Percentiles rank a stretch among this genome's conserved stretches.
Conservation (phyloP, 1,140 invertebrate species). For the Grapholita molesta region DNA sequence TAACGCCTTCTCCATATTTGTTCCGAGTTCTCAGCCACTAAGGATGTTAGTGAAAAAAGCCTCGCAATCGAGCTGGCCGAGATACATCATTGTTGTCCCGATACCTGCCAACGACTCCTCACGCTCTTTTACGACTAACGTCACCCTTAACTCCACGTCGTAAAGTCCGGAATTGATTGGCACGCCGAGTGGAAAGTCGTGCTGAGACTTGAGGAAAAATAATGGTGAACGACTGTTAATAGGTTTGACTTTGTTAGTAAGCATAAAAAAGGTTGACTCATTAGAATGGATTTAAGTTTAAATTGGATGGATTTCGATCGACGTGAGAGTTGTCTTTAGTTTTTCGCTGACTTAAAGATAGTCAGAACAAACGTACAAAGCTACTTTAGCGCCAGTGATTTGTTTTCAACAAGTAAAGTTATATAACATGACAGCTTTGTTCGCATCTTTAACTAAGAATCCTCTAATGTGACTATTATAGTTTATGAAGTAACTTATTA, state of each 20-base stretch:
- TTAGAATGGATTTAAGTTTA: conserved; percentile 17
- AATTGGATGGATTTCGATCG: conserved; percentile 13
- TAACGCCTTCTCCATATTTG: conserved; percentile 24
- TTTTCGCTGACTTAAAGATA: not conserved
- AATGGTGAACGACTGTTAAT: conserved; percentile 16
- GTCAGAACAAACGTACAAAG: not conserved
- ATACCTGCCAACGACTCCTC: conserved; percentile 40
- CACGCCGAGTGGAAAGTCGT: conserved; percentile 2
- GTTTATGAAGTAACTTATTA: too few species aligned
- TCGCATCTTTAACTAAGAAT: too few species aligned
- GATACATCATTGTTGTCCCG: conserved; percentile 59
- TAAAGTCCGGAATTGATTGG: conserved; percentile 24
- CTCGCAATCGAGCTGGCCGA: conserved; percentile 58
- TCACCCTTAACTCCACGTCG: conserved; percentile 24
- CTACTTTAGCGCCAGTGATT: not conserved
- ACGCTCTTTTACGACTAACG: not conserved
- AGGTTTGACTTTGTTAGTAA: conserved; percentile 4
- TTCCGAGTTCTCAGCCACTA: conserved; percentile 29
- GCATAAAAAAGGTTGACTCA: conserved; percentile 15
- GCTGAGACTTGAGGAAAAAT: conserved; percentile 11
- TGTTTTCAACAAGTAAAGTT: too few species aligned
- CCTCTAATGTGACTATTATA: too few species aligned
- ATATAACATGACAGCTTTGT: too few species aligned
- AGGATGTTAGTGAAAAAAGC: conserved; percentile 60
- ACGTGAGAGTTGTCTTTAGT: not conserved